Evolutionary conservation across 1,140 invertebrate genomes (phyloP), one percentile per base, ranked within the genome.

Genomic region (Hestina assimilis): DNA sequence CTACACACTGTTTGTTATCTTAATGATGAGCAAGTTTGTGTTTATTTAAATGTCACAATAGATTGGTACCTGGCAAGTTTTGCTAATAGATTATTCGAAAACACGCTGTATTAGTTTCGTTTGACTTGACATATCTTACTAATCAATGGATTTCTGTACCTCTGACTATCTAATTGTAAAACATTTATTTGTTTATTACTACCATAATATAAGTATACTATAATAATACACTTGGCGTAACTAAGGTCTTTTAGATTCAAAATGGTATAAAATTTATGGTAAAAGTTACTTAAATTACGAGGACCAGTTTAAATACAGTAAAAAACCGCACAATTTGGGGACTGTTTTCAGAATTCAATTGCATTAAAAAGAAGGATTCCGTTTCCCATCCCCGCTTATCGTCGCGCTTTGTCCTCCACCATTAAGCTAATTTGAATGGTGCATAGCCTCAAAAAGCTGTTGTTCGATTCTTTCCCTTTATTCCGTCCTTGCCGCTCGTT

Each of bases 351-450:
- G 59, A 72, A 72, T 75, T 77, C 66, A 67, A 72, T 74, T 71
- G 60, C 70, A 76, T 68, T 73, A 59, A 64, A 63, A 65, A 69
- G 65, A 59, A 55, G 60, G 57, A 66, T 66, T 79, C 72, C 15
- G 33, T 67, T 66, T 72, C 68, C 63, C 64, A 70, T 63, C 69
- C 63, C 59, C 67, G 66, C 68, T 81, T 86, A 86, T 84, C 79
- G 79, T 66, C 63, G 64, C 68, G 74, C 80, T 87, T 87, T 85
- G 84, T 85, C 67, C 72, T 73, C 66, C 63, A 75, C 66, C 81
- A 87, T 87, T 87, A 84, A 83, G 84, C 82, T 87, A 84, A 87
- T 87, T 87, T 85, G 84, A 87, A 87, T 85, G 79, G 77, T 72
- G 72, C 73, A 77, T 69, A 70, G 79, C 69, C 69, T 83, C 73